A percentile compares a stretch with the other conserved stretches of the same genome.
Evolutionary conservation across 2,797 vertebrate genomes (phyloP).

Genomic region (Onychomys leucogaster): DNA sequence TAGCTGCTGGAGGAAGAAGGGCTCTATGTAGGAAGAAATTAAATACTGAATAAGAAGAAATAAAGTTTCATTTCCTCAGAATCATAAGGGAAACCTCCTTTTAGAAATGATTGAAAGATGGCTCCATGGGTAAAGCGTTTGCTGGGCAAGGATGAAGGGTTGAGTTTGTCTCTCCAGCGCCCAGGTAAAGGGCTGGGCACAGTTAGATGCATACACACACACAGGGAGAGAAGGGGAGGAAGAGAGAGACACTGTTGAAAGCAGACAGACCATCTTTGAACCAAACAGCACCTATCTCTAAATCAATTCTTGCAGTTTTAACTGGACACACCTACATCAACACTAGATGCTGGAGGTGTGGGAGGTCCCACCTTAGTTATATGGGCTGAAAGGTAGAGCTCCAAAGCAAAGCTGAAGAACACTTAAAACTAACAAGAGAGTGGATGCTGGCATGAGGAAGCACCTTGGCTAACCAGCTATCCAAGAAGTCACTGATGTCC

Average conservation of each 20-base stretch:
- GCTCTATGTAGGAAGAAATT: neutral
- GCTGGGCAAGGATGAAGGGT: neutral
- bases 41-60: slow-evolving; percentile 24
- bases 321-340: neutral
- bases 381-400: neutral
- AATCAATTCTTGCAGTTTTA: neutral
- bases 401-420: neutral
- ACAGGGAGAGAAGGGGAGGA: neutral
- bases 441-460: neutral
- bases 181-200: neutral
- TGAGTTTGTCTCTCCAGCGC: neutral
- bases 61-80: slow-evolving; percentile 24
- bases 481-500: neutral
- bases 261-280: neutral
- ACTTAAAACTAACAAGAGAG: neutral
- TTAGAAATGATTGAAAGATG: neutral
- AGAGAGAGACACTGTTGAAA: neutral
- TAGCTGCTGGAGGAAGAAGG: neutral
- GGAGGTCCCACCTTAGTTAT: neutral
- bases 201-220: neutral
- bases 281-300: neutral
- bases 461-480: no score
- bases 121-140: neutral
- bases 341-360: neutral
- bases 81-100: neutral